Base-by-base conservation (phyloP, 2,888 invertebrate genomes). In the Anticlea derivata region DNA sequence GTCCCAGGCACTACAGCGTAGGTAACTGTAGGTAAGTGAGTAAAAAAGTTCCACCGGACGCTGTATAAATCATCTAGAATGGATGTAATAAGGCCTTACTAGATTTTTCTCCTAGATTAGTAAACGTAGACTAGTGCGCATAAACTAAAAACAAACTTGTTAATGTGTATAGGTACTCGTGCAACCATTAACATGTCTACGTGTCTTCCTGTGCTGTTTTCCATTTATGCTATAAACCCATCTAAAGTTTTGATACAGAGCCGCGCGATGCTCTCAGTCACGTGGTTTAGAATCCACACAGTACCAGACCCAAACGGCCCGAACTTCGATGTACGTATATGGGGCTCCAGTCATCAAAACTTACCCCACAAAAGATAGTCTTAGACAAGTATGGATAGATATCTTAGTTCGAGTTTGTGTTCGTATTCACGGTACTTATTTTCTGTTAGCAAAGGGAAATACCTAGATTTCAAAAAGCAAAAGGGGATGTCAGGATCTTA, bases 241-340 rank as follows among this genome's bases (percentile, higher is more conserved):
- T 55, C 57, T 50, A 54, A 61, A 61, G 34, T 60, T 60, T 61
- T 61, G 57, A 57, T 57, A 54, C 59, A 61, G 43, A 30, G 35
- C 46, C 51, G 43, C 38, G 51, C 49, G 56, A 46, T 53, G 48
- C 52, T 58, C 33, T 54, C 55, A 52, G 48, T 61, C 63, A 60
- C 60, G 60, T 55, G 61, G 51, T 62, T 61, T 62, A 57, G 53
- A 55, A 61, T 65, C 66, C 61, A 34, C 29, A 43, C 45, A 27
- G 29, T 22, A 30, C 22, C 51, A 67, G 70, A 69, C 73, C 63
- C 66, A 66, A 64, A 58, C 67, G 20, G 66, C 61, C 68, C 59
- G 54, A 53, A 60, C 55, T 67, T 52, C 10, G 1, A 24, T 7
- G n/a, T n/a, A n/a, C 6, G 10, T 11, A 26, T 1, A 12, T 5